Percentiles rank a stretch among this genome's conserved stretches.
phyloP scores from a whole-genome alignment of 2,797 vertebrate species.

The Eremophila alpestris region DNA sequence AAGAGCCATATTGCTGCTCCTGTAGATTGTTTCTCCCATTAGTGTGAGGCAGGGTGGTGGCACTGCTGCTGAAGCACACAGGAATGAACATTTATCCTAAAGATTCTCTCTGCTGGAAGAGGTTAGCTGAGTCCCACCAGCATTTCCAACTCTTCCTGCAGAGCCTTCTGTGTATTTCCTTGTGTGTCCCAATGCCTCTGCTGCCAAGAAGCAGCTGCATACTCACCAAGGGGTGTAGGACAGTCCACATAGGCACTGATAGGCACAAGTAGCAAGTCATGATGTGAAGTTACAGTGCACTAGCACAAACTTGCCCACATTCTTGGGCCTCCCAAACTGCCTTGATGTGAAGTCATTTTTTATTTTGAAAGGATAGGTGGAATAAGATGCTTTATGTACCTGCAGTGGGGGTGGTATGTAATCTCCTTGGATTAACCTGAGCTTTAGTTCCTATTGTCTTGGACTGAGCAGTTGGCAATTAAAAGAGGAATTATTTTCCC shows the following conservation, averaged over 20 bases:
- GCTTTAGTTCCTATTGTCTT: background rate
- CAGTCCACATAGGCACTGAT: background rate
- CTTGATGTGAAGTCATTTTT: background rate
- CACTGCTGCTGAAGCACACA: background rate
- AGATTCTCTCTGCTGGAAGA: background rate
- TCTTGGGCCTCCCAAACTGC: background rate
- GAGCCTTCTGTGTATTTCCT: background rate
- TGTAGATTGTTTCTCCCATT: background rate
- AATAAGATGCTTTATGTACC: background rate
- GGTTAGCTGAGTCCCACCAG: background rate
- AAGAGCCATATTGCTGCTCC: background rate
- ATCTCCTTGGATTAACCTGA: background rate
- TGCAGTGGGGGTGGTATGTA: background rate
- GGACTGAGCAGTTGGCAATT: background rate
- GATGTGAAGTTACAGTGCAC: background rate
- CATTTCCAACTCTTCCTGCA: background rate
- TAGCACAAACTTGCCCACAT: background rate
- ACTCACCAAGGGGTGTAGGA: background rate
- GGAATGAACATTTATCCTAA: background rate
- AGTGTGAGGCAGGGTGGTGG: background rate
- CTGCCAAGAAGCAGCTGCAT: background rate
- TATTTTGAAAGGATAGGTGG: background rate
- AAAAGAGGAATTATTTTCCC: background rate
- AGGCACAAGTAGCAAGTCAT: background rate
- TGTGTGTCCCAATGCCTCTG: background rate